Evolutionary conservation across 2,888 invertebrate species (phyloP).

Genomic region (Belgica antarctica): DNA sequence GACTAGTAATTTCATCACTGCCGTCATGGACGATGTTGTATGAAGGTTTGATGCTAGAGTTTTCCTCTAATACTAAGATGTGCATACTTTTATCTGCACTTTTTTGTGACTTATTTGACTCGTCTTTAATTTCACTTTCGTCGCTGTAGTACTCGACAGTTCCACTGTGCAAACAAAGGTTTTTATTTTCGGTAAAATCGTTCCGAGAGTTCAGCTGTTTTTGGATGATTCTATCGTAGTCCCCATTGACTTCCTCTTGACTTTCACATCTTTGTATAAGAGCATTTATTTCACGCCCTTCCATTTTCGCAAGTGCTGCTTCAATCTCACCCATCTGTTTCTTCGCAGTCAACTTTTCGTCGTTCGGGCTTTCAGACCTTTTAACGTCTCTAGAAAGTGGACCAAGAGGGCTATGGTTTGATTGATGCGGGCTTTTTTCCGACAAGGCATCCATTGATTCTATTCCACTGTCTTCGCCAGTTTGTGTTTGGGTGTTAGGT

Average conservation of each 20-base stretch:
- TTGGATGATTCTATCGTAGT: slow-evolving; percentile 49
- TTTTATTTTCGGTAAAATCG: no score
- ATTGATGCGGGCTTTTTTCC: slow-evolving; percentile 86
- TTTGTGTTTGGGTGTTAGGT: slow-evolving; percentile 61
- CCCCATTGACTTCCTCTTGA: slow-evolving; percentile 51
- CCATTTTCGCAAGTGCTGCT: slow-evolving; percentile 70
- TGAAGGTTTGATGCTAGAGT: slow-evolving; percentile 46
- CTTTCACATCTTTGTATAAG: slow-evolving; percentile 51
- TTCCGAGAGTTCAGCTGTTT: slow-evolving; percentile 45
- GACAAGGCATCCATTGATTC: slow-evolving; percentile 93
- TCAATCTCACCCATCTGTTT: slow-evolving; percentile 64
- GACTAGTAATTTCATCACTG: slow-evolving; percentile 1
- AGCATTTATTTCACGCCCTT: slow-evolving; percentile 56
- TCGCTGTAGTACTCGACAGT: not conserved
- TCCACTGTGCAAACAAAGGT: slow-evolving; percentile 40
- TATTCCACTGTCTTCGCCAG: slow-evolving; percentile 87
- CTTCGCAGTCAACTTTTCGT: slow-evolving; percentile 42
- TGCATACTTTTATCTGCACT: not conserved
- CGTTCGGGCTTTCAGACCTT: slow-evolving; percentile 48
- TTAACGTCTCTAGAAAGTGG: slow-evolving; percentile 46
- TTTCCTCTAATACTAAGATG: slow-evolving; percentile 16
- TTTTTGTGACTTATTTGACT: not conserved
- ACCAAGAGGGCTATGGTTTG: slow-evolving; percentile 69
- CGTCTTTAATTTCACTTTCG: not conserved
- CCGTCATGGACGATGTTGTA: slow-evolving; percentile 45